Evolutionary conservation across 2,888 invertebrate genomes (phyloP).

Genomic region (Meteorus cinctellus): DNA sequence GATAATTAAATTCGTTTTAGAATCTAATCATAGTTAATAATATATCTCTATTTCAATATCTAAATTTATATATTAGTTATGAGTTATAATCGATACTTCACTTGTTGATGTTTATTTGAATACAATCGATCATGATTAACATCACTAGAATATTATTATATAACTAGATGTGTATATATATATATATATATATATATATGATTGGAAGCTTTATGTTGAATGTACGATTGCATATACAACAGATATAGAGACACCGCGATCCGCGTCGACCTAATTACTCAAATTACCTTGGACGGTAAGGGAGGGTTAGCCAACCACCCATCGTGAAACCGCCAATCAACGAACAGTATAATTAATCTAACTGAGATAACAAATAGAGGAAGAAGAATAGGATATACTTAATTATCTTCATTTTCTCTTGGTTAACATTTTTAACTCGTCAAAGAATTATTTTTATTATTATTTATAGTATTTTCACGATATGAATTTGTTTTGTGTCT

Average conservation of each 20-base stretch:
- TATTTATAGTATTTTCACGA: background rate
- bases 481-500: background rate
- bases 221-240: conserved; percentile 28
- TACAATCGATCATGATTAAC: conserved; percentile 50
- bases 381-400: conserved; percentile 19
- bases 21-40: background rate
- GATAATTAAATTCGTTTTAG: background rate
- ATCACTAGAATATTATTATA: conserved; percentile 25
- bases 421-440: background rate
- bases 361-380: conserved; percentile 9
- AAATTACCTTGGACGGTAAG: conserved; percentile 59
- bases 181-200: conserved; percentile 26
- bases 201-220: conserved; percentile 21
- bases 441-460: background rate
- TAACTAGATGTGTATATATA: conserved; percentile 17
- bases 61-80: conserved; percentile 4
- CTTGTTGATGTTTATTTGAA: conserved; percentile 51
- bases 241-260: conserved; percentile 53
- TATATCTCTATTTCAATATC: background rate
- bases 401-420: background rate
- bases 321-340: conserved; percentile 54
- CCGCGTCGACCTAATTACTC: conserved; percentile 61
- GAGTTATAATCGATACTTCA: conserved; percentile 43
- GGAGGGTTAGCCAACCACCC: conserved; percentile 47
- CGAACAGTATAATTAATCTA: conserved; percentile 54